Evolutionary conservation across 2,888 invertebrate genomes (phyloP), one percentile per base, ranked within the genome.

Genomic region (Erannis defoliaria): DNA sequence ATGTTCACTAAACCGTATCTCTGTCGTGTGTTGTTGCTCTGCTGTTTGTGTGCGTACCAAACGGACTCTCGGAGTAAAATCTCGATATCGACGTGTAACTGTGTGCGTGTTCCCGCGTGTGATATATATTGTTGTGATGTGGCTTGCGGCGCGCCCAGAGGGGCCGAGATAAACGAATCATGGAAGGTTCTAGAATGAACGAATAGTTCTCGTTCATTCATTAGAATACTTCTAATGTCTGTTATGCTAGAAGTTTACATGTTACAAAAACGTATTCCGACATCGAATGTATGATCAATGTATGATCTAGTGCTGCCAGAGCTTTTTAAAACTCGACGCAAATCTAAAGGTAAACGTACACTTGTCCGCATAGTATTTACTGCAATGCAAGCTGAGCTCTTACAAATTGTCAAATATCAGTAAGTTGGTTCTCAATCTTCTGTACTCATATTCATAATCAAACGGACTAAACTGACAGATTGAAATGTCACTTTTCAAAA

Each of bases 41-140:
- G 55, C 18, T 45, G 29, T 8, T 19, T 1, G 19, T 43, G 2
- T 37, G 55, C 58, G 40, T 40, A 9, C 53, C 14, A 21, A 23
- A 55, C 35, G 46, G 62, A 64, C 58, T 60, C 57, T 57, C 72
- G 75, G 72, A 76, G 77, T 72, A 70, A 58, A 69, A 79, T 80
- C 77, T 80, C 74, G 70, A 66, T 70, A 65, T 70, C 64, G 37
- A 62, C 46, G 57, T 62, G 62, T 64, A 18, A 42, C 38, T 50
- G 59, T 67, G 55, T 66, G 67, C 73, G 61, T 75, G 68, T 66
- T 72, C 76, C 75, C 74, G 74, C 74, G 82, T 67, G 63, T 56
- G 50, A 62, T 64, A 21, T 10, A 37, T 37, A 14, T 37, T 76
- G 76, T 77, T 76, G 80, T 77, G 76, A 76, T 73, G 70, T 64